Conservation (phyloP, 2,888 invertebrate genomes). For the Plebejus anna region DNA sequence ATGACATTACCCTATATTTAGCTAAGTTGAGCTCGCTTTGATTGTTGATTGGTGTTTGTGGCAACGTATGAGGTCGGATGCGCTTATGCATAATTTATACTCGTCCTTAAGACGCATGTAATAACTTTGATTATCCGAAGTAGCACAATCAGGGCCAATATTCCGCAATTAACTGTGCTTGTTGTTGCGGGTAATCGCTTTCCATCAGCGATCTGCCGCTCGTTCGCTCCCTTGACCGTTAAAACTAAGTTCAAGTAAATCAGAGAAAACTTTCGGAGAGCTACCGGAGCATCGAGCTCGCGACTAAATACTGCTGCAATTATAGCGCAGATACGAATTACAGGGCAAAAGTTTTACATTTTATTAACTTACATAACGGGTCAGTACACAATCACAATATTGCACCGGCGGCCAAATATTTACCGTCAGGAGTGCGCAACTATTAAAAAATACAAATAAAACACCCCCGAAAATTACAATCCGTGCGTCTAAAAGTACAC, state of each 20-base stretch:
- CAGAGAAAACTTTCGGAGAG: not conserved
- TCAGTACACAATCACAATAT: constrained; percentile 12
- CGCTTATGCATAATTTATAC: constrained; percentile 15
- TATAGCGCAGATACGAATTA: not conserved
- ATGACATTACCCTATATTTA: not conserved
- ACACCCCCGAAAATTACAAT: constrained; percentile 11
- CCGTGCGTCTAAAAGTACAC: constrained; percentile 15
- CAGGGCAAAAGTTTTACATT: not conserved
- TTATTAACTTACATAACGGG: constrained; percentile 9
- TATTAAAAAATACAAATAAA: constrained; percentile 19
- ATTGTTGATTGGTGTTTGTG: not conserved
- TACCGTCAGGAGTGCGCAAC: constrained; percentile 14
- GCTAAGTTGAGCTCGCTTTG: not conserved
- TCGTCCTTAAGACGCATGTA: not conserved
- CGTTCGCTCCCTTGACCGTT: not conserved
- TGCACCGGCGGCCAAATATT: not conserved
- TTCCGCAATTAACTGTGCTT: constrained; percentile 4
- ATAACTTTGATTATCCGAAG: constrained; percentile 15
- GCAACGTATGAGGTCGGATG: not conserved
- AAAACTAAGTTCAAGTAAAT: not conserved
- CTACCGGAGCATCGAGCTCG: not conserved
- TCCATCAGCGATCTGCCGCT: not conserved
- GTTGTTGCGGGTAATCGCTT: constrained; percentile 10
- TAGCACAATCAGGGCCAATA: constrained; percentile 4
- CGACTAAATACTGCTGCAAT: not conserved